Conservation (phyloP, 2,888 invertebrate species). For the Amiota minor region DNA sequence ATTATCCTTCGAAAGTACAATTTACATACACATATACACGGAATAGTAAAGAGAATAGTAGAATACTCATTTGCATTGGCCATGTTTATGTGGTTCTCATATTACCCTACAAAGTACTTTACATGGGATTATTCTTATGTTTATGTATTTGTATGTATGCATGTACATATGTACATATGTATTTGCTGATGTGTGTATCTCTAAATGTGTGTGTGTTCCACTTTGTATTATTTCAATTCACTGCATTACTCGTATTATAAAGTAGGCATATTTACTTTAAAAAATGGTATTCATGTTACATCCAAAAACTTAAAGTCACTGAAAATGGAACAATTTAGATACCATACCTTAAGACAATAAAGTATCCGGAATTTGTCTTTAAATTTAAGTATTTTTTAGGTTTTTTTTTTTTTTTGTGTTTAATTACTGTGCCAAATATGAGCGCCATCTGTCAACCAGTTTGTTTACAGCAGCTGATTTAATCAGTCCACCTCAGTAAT, state of each 20-base stretch:
- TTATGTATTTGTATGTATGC: too few relatives aligned
- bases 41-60: background rate
- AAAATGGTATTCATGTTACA: too few relatives aligned
- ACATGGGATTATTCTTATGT: conserved; percentile 23
- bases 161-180: background rate
- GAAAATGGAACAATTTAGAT: too few relatives aligned
- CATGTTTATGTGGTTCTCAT: conserved; percentile 19
- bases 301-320: too few relatives aligned
- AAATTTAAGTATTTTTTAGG: too few relatives aligned
- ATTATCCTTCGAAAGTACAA: conserved; percentile 21
- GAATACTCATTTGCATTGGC: conserved; percentile 9
- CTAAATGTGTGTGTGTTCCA: background rate
- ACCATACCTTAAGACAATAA: too few relatives aligned
- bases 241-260: background rate
- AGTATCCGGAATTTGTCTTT: too few relatives aligned
- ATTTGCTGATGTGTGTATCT: background rate
- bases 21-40: background rate
- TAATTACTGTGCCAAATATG: too few relatives aligned
- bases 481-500: too few relatives aligned
- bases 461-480: too few relatives aligned
- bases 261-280: background rate
- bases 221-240: background rate
- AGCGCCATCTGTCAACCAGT: too few relatives aligned
- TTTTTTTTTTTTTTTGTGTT: too few relatives aligned
- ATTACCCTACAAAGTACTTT: conserved; percentile 28